Evolutionary conservation across 2,888 invertebrate species (phyloP).

Genomic region (Frankliniella intonsa): DNA sequence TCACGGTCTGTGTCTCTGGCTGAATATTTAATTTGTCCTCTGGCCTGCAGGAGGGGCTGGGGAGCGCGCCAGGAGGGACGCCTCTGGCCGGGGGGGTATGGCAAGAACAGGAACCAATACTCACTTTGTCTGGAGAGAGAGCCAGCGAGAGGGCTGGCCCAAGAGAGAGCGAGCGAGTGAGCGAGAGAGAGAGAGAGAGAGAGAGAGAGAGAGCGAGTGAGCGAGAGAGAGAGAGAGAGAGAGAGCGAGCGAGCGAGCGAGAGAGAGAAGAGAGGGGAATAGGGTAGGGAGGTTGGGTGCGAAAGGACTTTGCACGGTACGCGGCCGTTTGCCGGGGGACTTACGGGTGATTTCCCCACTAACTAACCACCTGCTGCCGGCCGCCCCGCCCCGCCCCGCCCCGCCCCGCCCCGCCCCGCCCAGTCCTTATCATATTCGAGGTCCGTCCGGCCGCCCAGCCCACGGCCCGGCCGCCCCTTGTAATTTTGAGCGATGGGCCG

Average conservation of each 20-base stretch:
- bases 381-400: background rate
- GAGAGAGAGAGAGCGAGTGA: background rate
- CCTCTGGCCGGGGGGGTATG: too few species aligned
- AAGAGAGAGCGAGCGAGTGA: background rate
- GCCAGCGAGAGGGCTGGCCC: too few species aligned
- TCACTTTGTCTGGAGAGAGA: too few species aligned
- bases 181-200: background rate
- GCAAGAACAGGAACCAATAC: too few species aligned
- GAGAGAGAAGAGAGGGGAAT: background rate
- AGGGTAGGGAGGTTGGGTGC: background rate
- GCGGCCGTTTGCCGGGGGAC: background rate
- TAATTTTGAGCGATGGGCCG: background rate
- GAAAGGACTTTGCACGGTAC: background rate
- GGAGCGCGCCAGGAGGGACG: too few species aligned
- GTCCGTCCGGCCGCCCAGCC: background rate
- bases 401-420: background rate
- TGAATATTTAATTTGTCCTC: too few species aligned
- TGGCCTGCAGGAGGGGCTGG: too few species aligned
- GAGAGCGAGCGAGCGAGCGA: background rate
- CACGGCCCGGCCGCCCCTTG: background rate
- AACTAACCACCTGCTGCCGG: conserved; percentile 17
- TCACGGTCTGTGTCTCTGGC: too few species aligned
- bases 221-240: too few species aligned
- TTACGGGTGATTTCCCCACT: background rate
- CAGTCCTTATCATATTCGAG: background rate